A percentile compares a stretch with the other conserved stretches of the same genome.
These are phyloP conservation scores for Apamea sordens DNA, from an alignment of 2,888 invertebrate species.

Conservation along the genomic window DNA sequence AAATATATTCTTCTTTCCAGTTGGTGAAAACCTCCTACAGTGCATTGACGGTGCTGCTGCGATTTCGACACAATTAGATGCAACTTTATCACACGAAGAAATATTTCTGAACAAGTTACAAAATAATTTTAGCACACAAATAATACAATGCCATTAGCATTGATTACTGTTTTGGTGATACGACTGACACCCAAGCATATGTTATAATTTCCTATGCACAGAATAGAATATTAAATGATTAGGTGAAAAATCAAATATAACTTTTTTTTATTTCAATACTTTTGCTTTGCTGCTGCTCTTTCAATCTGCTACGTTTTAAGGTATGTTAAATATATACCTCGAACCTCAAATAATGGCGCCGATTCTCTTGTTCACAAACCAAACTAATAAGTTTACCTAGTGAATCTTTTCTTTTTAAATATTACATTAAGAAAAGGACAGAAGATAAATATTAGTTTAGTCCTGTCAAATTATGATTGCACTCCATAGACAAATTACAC, in stretches of 20 bases:
- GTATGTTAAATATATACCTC: not conserved
- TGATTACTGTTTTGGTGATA: not conserved
- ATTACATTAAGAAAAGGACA: no score
- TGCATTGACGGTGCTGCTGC: constrained; percentile 83
- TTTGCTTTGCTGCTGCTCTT: not conserved
- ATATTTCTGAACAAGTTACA: not conserved
- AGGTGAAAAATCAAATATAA: not conserved
- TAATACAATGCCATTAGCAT: not conserved
- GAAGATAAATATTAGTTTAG: no score
- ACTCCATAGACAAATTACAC: no score
- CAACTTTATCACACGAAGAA: no score
- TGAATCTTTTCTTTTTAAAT: no score
- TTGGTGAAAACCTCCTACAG: constrained; percentile 86
- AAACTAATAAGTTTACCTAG: no score
- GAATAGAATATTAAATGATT: not conserved
- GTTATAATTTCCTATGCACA: not conserved
- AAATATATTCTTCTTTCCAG: constrained; percentile 74
- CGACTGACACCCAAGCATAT: not conserved
- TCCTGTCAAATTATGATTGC: no score
- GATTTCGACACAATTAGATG: constrained; percentile 69
- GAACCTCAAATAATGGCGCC: not conserved
- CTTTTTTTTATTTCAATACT: not conserved
- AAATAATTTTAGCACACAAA: not conserved
- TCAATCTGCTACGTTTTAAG: not conserved
- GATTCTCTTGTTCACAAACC: no score